phyloP scores from a whole-genome alignment of 2,113 vertebrate genomes.

The Cochlearius cochlearius region DNA sequence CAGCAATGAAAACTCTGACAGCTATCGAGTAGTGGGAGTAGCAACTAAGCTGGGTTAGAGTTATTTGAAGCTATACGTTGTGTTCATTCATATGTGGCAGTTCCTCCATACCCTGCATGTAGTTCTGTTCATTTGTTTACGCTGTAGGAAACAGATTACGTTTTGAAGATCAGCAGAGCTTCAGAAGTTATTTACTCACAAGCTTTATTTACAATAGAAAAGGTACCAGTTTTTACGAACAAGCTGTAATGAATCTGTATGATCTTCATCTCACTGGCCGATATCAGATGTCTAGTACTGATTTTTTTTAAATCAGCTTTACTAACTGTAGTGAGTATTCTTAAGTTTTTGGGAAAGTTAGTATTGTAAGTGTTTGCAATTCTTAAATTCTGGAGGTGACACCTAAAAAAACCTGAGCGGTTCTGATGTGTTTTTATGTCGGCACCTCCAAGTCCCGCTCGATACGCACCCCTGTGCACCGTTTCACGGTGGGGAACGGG shows the following conservation, averaged over 20 bases:
- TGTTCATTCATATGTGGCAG: not conserved
- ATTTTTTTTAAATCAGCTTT: not conserved
- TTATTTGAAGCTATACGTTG: not conserved
- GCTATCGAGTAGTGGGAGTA: not conserved
- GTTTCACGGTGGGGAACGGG: not conserved
- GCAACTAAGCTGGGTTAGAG: not conserved
- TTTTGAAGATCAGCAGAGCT: not conserved
- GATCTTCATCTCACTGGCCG: not conserved
- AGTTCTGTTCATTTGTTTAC: not conserved
- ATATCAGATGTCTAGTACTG: not conserved
- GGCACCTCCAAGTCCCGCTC: rapidly evolving
- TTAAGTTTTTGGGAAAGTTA: not conserved
- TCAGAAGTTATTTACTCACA: not conserved
- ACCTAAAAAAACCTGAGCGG: not conserved
- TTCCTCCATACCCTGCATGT: not conserved
- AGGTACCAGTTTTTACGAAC: not conserved
- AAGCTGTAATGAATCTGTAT: not conserved
- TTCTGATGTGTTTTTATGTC: not conserved
- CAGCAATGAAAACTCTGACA: not conserved
- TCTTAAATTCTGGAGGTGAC: not conserved
- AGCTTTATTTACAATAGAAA: not conserved
- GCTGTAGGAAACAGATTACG: not conserved
- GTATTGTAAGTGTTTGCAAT: not conserved
- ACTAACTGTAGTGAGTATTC: not conserved
- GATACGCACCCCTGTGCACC: rapidly evolving